Conservation (phyloP, 2,797 vertebrate species). For the Masticophis lateralis region DNA sequence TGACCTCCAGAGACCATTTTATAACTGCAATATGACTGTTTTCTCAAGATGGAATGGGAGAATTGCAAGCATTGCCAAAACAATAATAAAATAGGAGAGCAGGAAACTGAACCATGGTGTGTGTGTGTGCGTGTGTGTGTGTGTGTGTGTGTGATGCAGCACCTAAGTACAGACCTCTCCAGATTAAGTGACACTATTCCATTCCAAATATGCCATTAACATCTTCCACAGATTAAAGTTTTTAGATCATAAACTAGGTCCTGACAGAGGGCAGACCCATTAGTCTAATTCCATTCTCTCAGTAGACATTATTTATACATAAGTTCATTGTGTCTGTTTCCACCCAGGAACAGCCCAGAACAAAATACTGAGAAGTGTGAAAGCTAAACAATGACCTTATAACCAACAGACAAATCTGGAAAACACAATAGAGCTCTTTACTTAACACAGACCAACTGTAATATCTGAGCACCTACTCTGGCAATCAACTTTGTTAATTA, state of each 20-base stretch:
- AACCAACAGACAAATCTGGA: not conserved
- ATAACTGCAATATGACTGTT: not conserved
- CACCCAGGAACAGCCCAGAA: not conserved
- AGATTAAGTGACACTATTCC: not conserved
- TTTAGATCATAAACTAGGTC: not conserved
- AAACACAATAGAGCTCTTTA: not conserved
- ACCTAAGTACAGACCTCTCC: not conserved
- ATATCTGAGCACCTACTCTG: not conserved
- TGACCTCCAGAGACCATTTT: constrained; percentile 10
- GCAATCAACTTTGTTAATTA: not conserved
- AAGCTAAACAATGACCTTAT: not conserved
- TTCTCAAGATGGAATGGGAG: constrained; percentile 9
- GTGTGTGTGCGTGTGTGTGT: too few species aligned
- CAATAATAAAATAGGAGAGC: not conserved
- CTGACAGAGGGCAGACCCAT: not conserved
- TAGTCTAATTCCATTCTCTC: not conserved
- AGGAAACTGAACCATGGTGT: not conserved
- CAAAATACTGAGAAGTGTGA: not conserved
- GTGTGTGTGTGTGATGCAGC: too few species aligned
- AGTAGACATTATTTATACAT: not conserved
- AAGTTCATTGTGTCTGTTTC: not conserved
- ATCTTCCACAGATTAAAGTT: not conserved
- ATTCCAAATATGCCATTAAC: not conserved
- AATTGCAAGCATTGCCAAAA: not conserved
- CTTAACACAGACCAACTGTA: not conserved